These are phyloP conservation scores for Heliocidaris erythrogramma DNA, from an alignment of 35 echinoderm and acorn worm genomes.

Conservation along the genomic window DNA sequence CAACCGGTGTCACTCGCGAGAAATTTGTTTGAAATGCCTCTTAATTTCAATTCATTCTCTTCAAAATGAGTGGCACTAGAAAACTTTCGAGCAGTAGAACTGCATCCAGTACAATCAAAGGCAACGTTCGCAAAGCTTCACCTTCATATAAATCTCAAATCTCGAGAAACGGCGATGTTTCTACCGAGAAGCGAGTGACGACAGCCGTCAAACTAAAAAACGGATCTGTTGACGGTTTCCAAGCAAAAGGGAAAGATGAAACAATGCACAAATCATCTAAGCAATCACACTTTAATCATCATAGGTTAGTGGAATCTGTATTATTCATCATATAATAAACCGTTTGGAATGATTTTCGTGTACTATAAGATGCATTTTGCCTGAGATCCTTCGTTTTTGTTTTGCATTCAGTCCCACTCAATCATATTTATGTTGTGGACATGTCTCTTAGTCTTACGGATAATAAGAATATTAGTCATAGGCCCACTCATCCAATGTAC, in stretches of 20 bases:
- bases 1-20: not conserved
- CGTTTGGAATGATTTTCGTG: not conserved
- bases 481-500: too few species aligned
- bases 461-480: too few species aligned
- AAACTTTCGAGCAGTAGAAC: not conserved
- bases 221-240: slow-evolving; percentile 26
- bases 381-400: not conserved
- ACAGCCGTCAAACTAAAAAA: not conserved
- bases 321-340: not conserved
- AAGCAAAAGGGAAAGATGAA: slow-evolving; percentile 13
- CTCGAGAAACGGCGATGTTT: not conserved
- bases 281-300: not conserved
- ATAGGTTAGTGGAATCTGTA: not conserved
- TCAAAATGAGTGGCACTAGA: not conserved
- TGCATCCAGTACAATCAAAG: not conserved
- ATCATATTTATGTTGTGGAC: not conserved
- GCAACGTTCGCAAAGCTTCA: not conserved
- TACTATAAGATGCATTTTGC: not conserved
- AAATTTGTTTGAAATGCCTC: not conserved
- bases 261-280: not conserved
- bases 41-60: not conserved
- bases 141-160: not conserved
- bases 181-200: not conserved
- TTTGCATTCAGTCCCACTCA: not conserved
- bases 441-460: too few species aligned